Conservation (phyloP, 2,888 invertebrate genomes). For the Drosophila subquinaria region DNA sequence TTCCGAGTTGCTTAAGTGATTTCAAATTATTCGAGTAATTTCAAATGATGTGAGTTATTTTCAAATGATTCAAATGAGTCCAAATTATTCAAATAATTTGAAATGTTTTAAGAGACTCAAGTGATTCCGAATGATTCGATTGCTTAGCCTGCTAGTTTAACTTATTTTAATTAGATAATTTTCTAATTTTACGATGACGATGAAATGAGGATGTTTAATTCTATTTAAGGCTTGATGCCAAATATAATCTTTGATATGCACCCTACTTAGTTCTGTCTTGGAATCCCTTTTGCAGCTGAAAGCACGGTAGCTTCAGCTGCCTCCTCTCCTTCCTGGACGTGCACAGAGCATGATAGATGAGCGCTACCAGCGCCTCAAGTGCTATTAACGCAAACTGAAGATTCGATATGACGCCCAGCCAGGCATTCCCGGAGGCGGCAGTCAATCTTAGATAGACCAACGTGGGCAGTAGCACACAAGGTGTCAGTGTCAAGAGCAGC, state of each 20-base stretch:
- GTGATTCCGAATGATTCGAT: constrained; percentile 3
- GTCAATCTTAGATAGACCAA: constrained; percentile 88
- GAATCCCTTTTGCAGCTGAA: neutral
- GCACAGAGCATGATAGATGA: constrained; percentile 40
- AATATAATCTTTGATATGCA: constrained; percentile 6
- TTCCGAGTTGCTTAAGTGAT: neutral
- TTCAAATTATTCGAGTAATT: neutral
- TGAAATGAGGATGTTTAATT: neutral
- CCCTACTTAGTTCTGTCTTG: neutral
- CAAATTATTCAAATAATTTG: neutral
- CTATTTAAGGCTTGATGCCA: constrained; percentile 8
- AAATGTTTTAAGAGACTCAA: neutral
- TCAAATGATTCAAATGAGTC: neutral
- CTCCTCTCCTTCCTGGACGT: neutral
- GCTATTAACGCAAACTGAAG: constrained; percentile 52
- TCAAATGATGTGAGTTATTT: neutral
- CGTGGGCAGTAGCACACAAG: constrained; percentile 94
- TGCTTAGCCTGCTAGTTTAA: constrained; percentile 41
- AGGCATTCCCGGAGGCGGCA: constrained; percentile 21
- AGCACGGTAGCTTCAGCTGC: neutral
- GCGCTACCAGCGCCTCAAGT: constrained; percentile 53
- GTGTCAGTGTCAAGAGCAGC: constrained; percentile 94
- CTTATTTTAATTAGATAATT: constrained; percentile 25
- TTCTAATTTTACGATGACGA: constrained; percentile 6
- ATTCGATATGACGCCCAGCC: constrained; percentile 49